Percentiles rank a stretch among this genome's conserved stretches.
Conservation (phyloP, 2,797 vertebrate genomes). For the Melanotaenia boesemani region DNA sequence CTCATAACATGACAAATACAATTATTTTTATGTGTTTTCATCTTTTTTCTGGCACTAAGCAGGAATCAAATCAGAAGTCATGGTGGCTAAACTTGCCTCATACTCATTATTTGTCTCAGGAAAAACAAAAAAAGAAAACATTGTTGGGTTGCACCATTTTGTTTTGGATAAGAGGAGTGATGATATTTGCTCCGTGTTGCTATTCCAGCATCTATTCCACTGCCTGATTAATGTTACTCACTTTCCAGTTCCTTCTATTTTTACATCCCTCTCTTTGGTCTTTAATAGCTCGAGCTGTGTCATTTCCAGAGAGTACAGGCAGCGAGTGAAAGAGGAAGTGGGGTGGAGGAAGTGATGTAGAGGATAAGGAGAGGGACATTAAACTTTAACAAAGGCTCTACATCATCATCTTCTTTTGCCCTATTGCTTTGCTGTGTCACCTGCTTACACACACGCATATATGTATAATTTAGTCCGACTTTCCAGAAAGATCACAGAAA, state of each 20-base stretch:
- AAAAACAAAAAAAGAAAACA: constrained; percentile 18
- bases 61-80: constrained; percentile 46
- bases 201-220: constrained; percentile 23
- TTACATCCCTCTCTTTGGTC: constrained; percentile 27
- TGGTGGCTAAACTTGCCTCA: constrained; percentile 1
- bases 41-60: constrained; percentile 13
- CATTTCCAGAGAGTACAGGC: constrained; percentile 39
- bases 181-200: constrained; percentile 16
- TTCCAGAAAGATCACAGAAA: constrained; percentile 27
- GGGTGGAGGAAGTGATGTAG: constrained; percentile 59
- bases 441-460: neutral
- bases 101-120: constrained; percentile 15
- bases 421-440: constrained; percentile 21
- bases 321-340: constrained; percentile 18
- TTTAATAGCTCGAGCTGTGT: constrained; percentile 29
- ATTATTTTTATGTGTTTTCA: constrained; percentile 13
- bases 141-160: constrained; percentile 6
- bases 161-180: neutral
- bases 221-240: constrained; percentile 32
- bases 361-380: constrained; percentile 58
- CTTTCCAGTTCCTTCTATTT: constrained; percentile 34
- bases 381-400: constrained; percentile 70
- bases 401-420: constrained; percentile 43
- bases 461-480: constrained; percentile 14
- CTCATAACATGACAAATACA: constrained; percentile 7